Evolutionary conservation across 2,888 invertebrate genomes (phyloP), one percentile per base, ranked within the genome.

Genomic region (Drosophila fulvimacula): DNA sequence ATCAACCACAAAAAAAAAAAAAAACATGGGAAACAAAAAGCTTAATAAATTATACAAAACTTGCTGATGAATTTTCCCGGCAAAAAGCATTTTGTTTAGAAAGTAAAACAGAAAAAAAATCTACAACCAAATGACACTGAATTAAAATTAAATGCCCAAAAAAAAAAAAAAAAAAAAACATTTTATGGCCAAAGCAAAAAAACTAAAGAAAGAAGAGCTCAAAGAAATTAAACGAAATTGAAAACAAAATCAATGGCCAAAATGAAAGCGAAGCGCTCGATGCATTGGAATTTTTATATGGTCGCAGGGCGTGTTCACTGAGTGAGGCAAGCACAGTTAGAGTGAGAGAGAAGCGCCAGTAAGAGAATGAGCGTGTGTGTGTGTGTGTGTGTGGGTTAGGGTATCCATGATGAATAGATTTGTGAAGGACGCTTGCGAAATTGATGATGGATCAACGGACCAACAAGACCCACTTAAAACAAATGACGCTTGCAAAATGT

Each of bases 191-290:
- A 59, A 55, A 59, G 58, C 30, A 58, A 49, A 59, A 38, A 55
- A 42, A 69, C 42, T 1, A 19, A 39, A 17, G 52, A 41, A 58
- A 60, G 69, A 60, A 61, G 65, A 63, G 61, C 30, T 48, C 34
- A 64, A 69, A 70, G 68, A 84, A 81, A 76, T 82, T 63, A 66
- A 82, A 75, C 75, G 73, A 86, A 83, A 83, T 80, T 73, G 72
- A 88, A 88, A 88, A 88, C 55, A 78, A 87, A 86, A 81, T 84
- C 82, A 76, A 81, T 82, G 72, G 30, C 44, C 64, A 59, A 80
- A 88, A 82, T 38, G 83, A 83, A 83, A 83, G 88, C 72, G 81
- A 70, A 55, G 63, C 57, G 10, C 32, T 49, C 27, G 52, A 34
- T 76, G 80, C 76, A 76, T 78, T 59, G 72, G 76, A 76, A 79